phyloP scores from a whole-genome alignment of 2,888 invertebrate genomes.

The Pherbina coryleti region DNA sequence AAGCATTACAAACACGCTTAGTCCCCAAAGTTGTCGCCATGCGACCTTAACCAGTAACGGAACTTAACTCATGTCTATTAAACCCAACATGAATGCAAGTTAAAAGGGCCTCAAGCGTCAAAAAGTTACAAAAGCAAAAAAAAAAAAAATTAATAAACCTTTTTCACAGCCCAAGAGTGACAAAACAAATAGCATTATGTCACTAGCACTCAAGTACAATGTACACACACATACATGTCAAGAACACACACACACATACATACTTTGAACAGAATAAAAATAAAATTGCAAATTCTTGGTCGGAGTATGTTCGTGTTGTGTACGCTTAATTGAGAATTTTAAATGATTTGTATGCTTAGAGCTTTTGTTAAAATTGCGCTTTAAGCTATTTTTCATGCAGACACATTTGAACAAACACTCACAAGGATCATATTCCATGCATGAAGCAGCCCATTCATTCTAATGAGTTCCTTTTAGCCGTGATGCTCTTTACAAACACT shows the following conservation, averaged over 20 bases:
- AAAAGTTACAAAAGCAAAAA: background rate
- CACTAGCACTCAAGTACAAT: slow-evolving; percentile 46
- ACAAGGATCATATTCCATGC: background rate
- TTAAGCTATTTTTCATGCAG: slow-evolving; percentile 47
- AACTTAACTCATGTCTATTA: background rate
- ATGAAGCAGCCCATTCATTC: background rate
- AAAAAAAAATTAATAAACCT: background rate
- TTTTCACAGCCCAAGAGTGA: slow-evolving; percentile 44
- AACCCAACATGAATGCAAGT: background rate
- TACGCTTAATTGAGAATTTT: slow-evolving; percentile 63
- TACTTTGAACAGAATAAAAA: background rate
- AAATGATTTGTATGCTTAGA: slow-evolving; percentile 62
- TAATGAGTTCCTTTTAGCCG: background rate
- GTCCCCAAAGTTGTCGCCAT: background rate
- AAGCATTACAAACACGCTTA: background rate
- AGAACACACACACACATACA: background rate
- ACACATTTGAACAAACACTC: slow-evolving; percentile 11
- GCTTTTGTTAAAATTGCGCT: slow-evolving; percentile 59
- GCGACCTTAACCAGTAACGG: background rate
- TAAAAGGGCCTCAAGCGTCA: background rate
- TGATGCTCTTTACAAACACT: background rate
- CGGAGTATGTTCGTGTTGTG: slow-evolving; percentile 38
- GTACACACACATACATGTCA: slow-evolving; percentile 17
- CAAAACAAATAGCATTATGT: slow-evolving; percentile 54
- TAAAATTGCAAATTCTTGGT: background rate